These are phyloP conservation scores for Morone chrysops DNA, from an alignment of 2,113 vertebrate species.

Conservation along the genomic window DNA sequence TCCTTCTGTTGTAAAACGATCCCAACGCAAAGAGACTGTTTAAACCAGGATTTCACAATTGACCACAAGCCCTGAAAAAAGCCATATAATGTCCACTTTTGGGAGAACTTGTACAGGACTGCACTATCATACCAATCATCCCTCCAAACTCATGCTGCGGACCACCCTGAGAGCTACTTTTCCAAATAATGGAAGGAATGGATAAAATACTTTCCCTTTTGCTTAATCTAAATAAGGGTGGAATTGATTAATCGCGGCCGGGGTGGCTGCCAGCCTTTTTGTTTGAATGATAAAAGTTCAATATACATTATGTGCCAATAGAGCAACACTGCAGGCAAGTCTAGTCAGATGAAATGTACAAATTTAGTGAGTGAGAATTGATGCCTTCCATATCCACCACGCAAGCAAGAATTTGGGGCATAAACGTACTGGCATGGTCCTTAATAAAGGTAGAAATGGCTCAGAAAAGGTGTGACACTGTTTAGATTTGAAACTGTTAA, in stretches of 20 bases:
- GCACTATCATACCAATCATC: constrained; percentile 59
- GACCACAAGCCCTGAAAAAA: constrained; percentile 66
- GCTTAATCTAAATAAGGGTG: constrained; percentile 68
- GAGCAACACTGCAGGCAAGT: constrained; percentile 52
- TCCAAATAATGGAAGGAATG: constrained; percentile 66
- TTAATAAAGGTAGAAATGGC: constrained; percentile 22
- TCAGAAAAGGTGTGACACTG: constrained; percentile 23
- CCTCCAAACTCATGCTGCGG: constrained; percentile 58
- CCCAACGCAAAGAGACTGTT: constrained; percentile 50
- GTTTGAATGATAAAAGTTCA: constrained; percentile 63
- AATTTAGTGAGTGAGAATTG: constrained; percentile 59
- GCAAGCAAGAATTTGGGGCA: constrained; percentile 47
- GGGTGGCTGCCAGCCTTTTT: constrained; percentile 48
- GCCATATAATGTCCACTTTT: constrained; percentile 59
- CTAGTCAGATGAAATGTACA: constrained; percentile 40
- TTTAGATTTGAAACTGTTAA: constrained; percentile 36
- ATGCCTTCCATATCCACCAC: constrained; percentile 48
- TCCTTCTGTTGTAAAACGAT: constrained; percentile 70
- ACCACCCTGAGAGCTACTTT: constrained; percentile 76
- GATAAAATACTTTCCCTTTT: constrained; percentile 68
- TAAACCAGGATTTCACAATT: constrained; percentile 64
- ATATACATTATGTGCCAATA: constrained; percentile 46
- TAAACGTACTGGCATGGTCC: constrained; percentile 35
- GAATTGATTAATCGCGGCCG: constrained; percentile 61
- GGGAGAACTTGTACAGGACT: constrained; percentile 41